Conservation (phyloP, 1,140 invertebrate species). For the Macrostomum lignano region DNA sequence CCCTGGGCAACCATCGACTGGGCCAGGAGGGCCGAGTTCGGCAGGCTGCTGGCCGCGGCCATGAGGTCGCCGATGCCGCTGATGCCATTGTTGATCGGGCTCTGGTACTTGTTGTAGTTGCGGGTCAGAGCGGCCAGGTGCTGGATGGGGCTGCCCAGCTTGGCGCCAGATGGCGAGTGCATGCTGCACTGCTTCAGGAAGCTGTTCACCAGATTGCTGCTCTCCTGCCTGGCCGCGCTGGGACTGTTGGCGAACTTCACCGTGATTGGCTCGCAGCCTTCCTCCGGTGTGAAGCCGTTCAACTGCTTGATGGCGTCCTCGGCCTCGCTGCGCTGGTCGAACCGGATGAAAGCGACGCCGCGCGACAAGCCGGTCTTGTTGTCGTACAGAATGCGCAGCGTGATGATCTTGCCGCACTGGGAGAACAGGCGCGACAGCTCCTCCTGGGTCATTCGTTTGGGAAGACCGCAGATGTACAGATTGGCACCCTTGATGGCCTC, state of each 20-base stretch:
- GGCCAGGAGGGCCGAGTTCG: too few relatives aligned
- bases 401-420: conserved; percentile 7
- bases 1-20: too few relatives aligned
- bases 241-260: conserved; percentile 76
- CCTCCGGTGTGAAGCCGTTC: conserved; percentile 69
- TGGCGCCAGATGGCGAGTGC: too few relatives aligned
- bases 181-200: too few relatives aligned
- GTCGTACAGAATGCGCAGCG: conserved; percentile 5
- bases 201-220: too few relatives aligned
- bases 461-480: conserved; percentile 7
- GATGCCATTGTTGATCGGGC: too few relatives aligned
- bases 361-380: conserved; percentile 43
- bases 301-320: conserved; percentile 74
- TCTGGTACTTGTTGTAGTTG: too few relatives aligned
- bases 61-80: too few relatives aligned
- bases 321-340: conserved; percentile 73
- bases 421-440: conserved; percentile 5
- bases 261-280: conserved; percentile 67
- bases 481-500: conserved; percentile 7
- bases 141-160: too few relatives aligned
- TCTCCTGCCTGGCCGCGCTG: too few relatives aligned
- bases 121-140: too few relatives aligned
- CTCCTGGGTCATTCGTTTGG: conserved; percentile 2
- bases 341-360: conserved; percentile 82
- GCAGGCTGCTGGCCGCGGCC: too few relatives aligned